These are phyloP conservation scores for Lapara coniferarum DNA, from an alignment of 2,888 invertebrate genomes.

Conservation along the genomic window DNA sequence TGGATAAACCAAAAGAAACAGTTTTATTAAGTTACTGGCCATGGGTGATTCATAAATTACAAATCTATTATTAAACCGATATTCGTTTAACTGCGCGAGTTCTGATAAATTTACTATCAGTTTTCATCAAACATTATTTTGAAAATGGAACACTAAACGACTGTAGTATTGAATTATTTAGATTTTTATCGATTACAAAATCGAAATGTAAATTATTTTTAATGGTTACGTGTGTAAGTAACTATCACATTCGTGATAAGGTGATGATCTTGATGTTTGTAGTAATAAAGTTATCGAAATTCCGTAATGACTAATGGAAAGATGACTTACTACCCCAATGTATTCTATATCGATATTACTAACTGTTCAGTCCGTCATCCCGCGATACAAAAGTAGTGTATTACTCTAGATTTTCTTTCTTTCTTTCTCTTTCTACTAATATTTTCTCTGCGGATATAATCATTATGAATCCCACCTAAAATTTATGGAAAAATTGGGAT, in stretches of 20 bases:
- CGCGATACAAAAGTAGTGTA: not conserved
- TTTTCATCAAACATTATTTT: too few relatives aligned
- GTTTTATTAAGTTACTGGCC: slow-evolving; percentile 45
- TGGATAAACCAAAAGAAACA: slow-evolving; percentile 12
- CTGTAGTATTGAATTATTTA: not conserved
- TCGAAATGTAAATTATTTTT: not conserved
- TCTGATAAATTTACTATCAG: too few relatives aligned
- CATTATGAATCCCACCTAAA: not conserved
- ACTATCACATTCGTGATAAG: not conserved
- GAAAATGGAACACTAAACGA: not conserved
- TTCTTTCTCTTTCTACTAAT: too few relatives aligned
- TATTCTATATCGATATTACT: not conserved
- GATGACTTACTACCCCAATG: not conserved
- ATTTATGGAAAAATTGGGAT: not conserved
- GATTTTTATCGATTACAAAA: not conserved
- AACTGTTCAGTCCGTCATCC: slow-evolving; percentile 11
- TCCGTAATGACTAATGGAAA: not conserved
- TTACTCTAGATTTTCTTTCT: too few relatives aligned
- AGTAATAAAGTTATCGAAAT: not conserved
- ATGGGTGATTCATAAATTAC: slow-evolving; percentile 24
- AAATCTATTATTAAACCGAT: slow-evolving; percentile 20
- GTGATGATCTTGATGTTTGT: not conserved
- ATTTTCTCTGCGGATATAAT: not conserved
- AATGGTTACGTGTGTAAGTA: not conserved
- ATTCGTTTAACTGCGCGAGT: too few relatives aligned